These are phyloP conservation scores for Pachypanchax playfairii DNA, from an alignment of 2,113 vertebrate genomes.

Conservation along the genomic window DNA sequence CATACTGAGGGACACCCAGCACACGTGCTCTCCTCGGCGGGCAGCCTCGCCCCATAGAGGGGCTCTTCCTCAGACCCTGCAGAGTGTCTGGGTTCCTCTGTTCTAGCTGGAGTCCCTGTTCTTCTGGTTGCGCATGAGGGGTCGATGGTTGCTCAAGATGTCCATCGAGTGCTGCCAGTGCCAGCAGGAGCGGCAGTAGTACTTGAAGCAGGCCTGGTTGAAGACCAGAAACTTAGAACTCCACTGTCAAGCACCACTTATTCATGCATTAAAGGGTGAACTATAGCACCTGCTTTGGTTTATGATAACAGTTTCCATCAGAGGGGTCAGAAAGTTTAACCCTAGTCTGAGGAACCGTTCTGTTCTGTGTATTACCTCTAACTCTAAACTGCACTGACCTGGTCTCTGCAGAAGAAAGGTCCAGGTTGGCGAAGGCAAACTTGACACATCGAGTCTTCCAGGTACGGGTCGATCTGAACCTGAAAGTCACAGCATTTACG, in stretches of 20 bases:
- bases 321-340: no score
- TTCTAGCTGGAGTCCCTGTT: constrained; percentile 91
- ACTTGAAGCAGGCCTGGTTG: constrained; percentile 95
- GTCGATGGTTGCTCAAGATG: constrained; percentile 93
- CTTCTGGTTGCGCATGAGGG: constrained; percentile 99
- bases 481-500: constrained; percentile 39
- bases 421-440: constrained; percentile 92
- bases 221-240: background rate
- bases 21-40: constrained; percentile 74
- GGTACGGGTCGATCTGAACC: constrained; percentile 98
- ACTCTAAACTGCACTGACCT: no score
- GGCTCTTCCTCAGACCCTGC: constrained; percentile 51
- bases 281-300: no score
- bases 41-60: constrained; percentile 51
- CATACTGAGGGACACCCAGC: constrained; percentile 65
- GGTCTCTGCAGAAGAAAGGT: constrained; percentile 98
- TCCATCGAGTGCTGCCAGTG: constrained; percentile 98
- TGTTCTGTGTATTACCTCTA: no score
- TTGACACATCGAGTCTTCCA: constrained; percentile 97
- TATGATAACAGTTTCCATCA: no score
- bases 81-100: background rate
- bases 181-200: constrained; percentile 98
- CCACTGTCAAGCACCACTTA: no score
- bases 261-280: no score
- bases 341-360: no score